These are phyloP conservation scores for Limosa lapponica DNA, from an alignment of 2,797 vertebrate genomes.

Conservation along the genomic window DNA sequence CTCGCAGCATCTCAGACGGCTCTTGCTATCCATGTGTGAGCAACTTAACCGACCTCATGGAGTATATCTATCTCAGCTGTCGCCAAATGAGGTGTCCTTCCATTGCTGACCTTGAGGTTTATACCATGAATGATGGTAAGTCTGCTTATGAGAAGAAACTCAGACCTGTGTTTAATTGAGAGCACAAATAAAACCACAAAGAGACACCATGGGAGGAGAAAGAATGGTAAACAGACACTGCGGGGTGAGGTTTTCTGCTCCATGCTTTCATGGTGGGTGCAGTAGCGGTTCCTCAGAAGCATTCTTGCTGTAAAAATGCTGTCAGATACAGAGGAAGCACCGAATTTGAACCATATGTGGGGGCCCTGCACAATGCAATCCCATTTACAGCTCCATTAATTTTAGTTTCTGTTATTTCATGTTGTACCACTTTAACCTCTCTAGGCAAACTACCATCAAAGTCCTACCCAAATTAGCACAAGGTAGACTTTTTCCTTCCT, in stretches of 20 bases:
- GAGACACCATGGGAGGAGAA: background rate
- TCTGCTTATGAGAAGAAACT: background rate
- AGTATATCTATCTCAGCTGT: background rate
- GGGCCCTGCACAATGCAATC: background rate
- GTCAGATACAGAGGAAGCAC: slow-evolving; percentile 36
- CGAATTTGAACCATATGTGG: slow-evolving; percentile 26
- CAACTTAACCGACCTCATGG: background rate
- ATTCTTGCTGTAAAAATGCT: slow-evolving; percentile 7
- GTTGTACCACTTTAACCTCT: slow-evolving; percentile 31
- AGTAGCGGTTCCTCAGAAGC: background rate
- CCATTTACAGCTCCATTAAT: slow-evolving; percentile 34
- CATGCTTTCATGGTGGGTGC: background rate
- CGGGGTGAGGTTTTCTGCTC: background rate
- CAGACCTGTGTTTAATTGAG: background rate
- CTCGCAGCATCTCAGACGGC: background rate
- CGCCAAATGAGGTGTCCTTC: background rate
- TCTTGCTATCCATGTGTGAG: background rate
- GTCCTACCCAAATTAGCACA: background rate
- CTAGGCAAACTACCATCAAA: slow-evolving; percentile 23
- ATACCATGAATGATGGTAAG: background rate
- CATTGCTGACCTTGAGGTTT: background rate
- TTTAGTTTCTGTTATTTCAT: slow-evolving; percentile 52
- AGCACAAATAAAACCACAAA: background rate
- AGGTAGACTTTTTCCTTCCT: background rate
- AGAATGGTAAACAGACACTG: background rate